These are phyloP conservation scores for Fistularia commersonii DNA, from an alignment of 2,797 vertebrate genomes.

Conservation along the genomic window DNA sequence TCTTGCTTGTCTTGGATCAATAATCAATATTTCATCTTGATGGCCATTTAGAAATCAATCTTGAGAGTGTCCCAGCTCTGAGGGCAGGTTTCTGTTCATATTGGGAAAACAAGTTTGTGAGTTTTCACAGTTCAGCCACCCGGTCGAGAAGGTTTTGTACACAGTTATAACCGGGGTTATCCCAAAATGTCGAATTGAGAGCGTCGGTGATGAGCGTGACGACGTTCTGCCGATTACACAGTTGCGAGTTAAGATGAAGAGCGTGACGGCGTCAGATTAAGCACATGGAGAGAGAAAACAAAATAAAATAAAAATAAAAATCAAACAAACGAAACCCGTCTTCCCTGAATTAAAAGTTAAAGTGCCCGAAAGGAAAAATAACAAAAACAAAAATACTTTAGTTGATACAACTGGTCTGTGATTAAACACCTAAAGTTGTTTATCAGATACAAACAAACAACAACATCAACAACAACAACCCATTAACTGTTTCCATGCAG, in stretches of 20 bases:
- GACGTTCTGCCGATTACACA: too few species aligned
- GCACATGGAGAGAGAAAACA: constrained; percentile 15
- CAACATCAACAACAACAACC: constrained; percentile 30
- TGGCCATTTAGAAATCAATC: too few species aligned
- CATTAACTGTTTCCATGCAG: constrained; percentile 32
- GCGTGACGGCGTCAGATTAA: constrained; percentile 15
- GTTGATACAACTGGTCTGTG: constrained; percentile 32
- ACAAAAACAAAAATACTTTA: constrained; percentile 19
- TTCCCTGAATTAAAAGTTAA: constrained; percentile 78
- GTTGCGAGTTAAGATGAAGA: constrained; percentile 25
- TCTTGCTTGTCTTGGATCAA: too few species aligned
- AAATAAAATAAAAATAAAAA: constrained; percentile 17
- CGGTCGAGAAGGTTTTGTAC: too few species aligned
- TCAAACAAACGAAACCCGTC: constrained; percentile 41
- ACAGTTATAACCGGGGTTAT: too few species aligned
- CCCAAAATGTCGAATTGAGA: too few species aligned
- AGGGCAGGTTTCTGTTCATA: too few species aligned
- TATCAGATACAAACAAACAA: constrained; percentile 30
- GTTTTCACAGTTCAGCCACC: too few species aligned
- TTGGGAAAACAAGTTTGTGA: too few species aligned
- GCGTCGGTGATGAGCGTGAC: too few species aligned
- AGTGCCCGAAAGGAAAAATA: constrained; percentile 64
- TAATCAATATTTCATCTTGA: too few species aligned
- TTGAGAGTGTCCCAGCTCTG: too few species aligned
- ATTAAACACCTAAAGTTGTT: constrained; percentile 29